Conservation (phyloP, 2,113 vertebrate species). For the Equus quagga region DNA sequence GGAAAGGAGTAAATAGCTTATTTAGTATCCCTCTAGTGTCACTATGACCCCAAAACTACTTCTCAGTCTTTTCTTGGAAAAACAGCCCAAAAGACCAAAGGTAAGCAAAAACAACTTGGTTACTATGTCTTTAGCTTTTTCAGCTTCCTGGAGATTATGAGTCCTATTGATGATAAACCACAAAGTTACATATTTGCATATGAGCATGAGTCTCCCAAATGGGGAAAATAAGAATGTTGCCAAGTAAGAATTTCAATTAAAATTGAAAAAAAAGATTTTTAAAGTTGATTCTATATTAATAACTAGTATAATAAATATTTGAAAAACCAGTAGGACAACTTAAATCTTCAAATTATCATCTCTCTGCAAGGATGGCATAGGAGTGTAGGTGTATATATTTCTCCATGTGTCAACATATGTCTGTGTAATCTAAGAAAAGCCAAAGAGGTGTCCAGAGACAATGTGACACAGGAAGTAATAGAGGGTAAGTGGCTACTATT, state of each 20-base stretch:
- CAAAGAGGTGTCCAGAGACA: background rate
- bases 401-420: background rate
- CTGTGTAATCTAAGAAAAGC: background rate
- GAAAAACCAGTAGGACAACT: background rate
- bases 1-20: background rate
- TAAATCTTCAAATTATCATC: background rate
- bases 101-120: background rate
- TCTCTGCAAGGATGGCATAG: background rate
- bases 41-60: background rate
- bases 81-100: background rate
- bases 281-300: background rate
- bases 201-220: background rate
- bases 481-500: background rate
- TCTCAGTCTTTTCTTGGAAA: background rate
- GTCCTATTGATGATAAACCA: background rate
- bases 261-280: background rate
- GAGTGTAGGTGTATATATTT: background rate
- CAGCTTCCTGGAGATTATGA: background rate
- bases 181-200: background rate
- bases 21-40: background rate
- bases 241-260: conserved; percentile 29
- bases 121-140: background rate
- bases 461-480: background rate
- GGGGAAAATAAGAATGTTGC: background rate
- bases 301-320: background rate